Conservation (phyloP, 2,113 vertebrate genomes). For the Malurus elegans region DNA sequence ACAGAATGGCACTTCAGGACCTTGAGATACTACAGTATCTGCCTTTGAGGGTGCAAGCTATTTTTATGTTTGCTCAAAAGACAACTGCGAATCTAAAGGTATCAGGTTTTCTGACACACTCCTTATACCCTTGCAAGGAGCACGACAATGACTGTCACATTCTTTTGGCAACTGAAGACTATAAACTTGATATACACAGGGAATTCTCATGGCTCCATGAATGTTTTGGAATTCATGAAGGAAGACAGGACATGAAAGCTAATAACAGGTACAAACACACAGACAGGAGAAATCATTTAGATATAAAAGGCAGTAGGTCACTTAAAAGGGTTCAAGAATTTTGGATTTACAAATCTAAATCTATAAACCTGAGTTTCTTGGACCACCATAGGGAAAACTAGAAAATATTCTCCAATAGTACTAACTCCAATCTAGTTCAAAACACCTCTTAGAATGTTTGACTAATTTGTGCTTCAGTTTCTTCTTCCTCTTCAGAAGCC, state of each 20-base stretch:
- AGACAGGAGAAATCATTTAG: neutral
- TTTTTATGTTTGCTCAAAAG: constrained; percentile 21
- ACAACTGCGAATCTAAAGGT: constrained; percentile 18
- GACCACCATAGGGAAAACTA: neutral
- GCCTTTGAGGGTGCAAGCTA: neutral
- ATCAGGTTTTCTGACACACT: neutral
- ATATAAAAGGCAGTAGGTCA: neutral
- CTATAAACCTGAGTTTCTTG: neutral
- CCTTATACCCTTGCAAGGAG: neutral
- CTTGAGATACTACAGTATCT: neutral
- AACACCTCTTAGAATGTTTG: neutral
- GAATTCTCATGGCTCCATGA: neutral
- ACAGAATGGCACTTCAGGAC: neutral
- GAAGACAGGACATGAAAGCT: neutral
- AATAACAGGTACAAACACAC: neutral
- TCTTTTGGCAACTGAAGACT: neutral
- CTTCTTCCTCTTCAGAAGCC: neutral
- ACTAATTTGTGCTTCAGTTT: neutral
- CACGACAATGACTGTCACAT: neutral
- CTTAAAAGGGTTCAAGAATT: neutral
- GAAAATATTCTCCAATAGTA: neutral
- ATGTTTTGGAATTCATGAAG: neutral
- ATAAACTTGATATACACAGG: neutral
- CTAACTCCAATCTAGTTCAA: neutral
- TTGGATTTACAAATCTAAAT: neutral